Conservation (phyloP, 2,888 invertebrate genomes). For the Drosophila ezoana region DNA sequence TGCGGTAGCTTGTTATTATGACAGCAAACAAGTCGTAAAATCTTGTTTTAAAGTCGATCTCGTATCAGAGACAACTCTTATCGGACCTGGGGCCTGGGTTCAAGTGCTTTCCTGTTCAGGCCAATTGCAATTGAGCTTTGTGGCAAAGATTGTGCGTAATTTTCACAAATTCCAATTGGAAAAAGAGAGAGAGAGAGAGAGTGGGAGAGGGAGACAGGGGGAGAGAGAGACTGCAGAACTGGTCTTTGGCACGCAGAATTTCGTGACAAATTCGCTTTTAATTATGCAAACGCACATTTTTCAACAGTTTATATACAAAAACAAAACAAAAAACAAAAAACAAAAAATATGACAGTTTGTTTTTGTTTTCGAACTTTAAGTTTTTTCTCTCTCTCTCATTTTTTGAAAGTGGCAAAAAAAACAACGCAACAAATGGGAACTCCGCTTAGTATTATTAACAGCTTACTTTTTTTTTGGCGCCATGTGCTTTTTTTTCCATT, state of each 20-base stretch:
- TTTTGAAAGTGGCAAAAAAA: conserved; percentile 28
- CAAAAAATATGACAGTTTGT: conserved; percentile 33
- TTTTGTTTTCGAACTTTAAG: conserved; percentile 25
- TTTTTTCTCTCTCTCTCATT: neutral
- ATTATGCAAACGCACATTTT: conserved; percentile 58
- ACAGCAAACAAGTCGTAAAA: conserved; percentile 76
- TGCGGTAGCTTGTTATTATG: conserved; percentile 65
- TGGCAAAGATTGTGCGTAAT: conserved; percentile 18
- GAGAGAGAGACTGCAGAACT: conserved; percentile 30
- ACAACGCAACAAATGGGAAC: conserved; percentile 50
- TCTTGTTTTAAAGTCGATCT: conserved; percentile 56
- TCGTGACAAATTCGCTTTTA: conserved; percentile 64
- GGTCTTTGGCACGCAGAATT: conserved; percentile 56
- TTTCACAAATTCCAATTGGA: conserved; percentile 33
- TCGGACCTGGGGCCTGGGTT: conserved; percentile 13
- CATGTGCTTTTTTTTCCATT: conserved; percentile 29
- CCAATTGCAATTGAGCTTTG: conserved; percentile 5
- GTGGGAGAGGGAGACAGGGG: neutral
- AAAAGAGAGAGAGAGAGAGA: conserved; percentile 1
- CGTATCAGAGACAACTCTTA: conserved; percentile 27
- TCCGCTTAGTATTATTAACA: conserved; percentile 38
- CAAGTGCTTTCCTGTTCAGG: conserved; percentile 38
- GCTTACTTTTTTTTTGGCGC: conserved; percentile 54
- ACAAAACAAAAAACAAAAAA: too few relatives aligned
- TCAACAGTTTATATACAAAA: conserved; percentile 31